Conservation (phyloP, 2,113 vertebrate species). For the Trematomus loennbergii region DNA sequence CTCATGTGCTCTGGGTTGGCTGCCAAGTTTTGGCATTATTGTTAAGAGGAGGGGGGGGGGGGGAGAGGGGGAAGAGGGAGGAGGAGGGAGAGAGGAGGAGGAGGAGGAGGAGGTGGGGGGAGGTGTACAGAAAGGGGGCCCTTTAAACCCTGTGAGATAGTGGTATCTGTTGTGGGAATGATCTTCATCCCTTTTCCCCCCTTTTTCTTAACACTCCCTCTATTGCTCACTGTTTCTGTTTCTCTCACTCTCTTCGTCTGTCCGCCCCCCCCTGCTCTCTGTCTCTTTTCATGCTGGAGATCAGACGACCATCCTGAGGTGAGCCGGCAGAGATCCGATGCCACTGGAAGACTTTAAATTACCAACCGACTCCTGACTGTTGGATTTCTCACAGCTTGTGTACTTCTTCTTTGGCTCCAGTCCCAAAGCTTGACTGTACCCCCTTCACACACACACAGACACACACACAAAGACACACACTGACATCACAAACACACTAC, state of each 20-base stretch:
- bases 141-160: constrained; percentile 84
- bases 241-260: constrained; percentile 33
- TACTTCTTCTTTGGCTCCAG: constrained; percentile 73
- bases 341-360: constrained; percentile 76
- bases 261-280: neutral
- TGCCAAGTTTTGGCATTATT: constrained; percentile 87
- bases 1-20: constrained; percentile 76
- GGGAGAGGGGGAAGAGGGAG: constrained; percentile 2
- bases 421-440: constrained; percentile 65
- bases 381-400: constrained; percentile 80
- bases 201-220: constrained; percentile 35
- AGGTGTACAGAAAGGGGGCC: constrained; percentile 72
- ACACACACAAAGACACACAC: constrained; percentile 1
- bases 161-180: constrained; percentile 80
- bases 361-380: constrained; percentile 69
- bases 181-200: constrained; percentile 64
- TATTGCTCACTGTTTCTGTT: constrained; percentile 51
- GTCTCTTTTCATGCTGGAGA: constrained; percentile 65
- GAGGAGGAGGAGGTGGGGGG: neutral
- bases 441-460: constrained; percentile 3
- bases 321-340: constrained; percentile 70
- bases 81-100: neutral
- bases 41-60: constrained; percentile 41
- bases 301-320: constrained; percentile 79
- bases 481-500: constrained; percentile 26